These are phyloP conservation scores for Lepeophtheirus salmonis DNA, from an alignment of 1,140 invertebrate species.

Conservation along the genomic window DNA sequence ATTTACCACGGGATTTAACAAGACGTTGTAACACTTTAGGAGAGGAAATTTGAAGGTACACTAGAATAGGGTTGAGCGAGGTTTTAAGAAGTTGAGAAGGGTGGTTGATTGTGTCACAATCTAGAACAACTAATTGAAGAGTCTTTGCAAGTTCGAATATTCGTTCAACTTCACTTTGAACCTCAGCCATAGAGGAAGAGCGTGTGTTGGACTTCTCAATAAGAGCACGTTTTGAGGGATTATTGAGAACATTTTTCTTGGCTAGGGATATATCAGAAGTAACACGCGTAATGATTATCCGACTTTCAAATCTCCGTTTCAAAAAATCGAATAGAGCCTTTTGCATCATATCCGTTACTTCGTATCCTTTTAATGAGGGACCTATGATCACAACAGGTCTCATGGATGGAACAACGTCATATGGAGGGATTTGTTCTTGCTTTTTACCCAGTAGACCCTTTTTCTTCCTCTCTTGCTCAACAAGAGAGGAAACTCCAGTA, in stretches of 20 bases:
- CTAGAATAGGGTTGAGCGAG: constrained; percentile 90
- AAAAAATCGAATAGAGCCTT: constrained; percentile 98
- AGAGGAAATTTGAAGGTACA: constrained; percentile 68
- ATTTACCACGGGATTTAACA: constrained; percentile 96
- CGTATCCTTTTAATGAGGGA: constrained; percentile 95
- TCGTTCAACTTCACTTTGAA: constrained; percentile 92
- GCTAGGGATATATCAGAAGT: constrained; percentile 98
- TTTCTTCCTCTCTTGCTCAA: constrained; percentile 15
- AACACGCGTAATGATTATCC: constrained; percentile 98
- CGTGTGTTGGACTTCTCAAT: constrained; percentile 68
- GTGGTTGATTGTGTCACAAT: constrained; percentile 99
- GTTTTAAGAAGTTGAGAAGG: constrained; percentile 98
- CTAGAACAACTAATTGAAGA: constrained; percentile 76
- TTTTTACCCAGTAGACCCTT: constrained; percentile 22
- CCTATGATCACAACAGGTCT: constrained; percentile 94
- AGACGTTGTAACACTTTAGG: constrained; percentile 68
- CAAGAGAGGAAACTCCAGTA: not conserved
- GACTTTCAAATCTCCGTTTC: constrained; percentile 49
- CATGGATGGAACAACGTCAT: constrained; percentile 99
- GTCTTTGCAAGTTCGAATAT: constrained; percentile 97
- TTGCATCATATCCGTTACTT: constrained; percentile 99
- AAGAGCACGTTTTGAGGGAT: constrained; percentile 87
- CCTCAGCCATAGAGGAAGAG: constrained; percentile 52
- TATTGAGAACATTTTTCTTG: constrained; percentile 91
- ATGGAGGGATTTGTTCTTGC: constrained; percentile 79